These are phyloP conservation scores for Copidosoma aretas DNA, from an alignment of 2,888 invertebrate species.

Conservation along the genomic window DNA sequence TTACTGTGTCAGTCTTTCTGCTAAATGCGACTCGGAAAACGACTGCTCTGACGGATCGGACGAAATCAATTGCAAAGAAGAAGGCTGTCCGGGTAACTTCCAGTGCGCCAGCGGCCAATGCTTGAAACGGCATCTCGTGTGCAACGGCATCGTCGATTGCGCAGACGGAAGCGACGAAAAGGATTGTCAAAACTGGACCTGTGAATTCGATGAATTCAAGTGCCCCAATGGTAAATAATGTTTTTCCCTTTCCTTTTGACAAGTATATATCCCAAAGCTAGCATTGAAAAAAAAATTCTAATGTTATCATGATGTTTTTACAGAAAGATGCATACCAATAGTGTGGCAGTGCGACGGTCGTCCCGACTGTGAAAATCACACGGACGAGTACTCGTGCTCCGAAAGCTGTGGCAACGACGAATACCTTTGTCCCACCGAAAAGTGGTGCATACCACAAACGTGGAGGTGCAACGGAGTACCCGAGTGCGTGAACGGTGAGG, in stretches of 20 bases:
- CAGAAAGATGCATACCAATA: slow-evolving; percentile 66
- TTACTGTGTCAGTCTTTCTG: slow-evolving; percentile 65
- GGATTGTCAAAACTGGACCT: slow-evolving; percentile 65
- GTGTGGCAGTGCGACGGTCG: slow-evolving; percentile 69
- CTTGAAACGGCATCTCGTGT: slow-evolving; percentile 68
- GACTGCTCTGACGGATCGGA: slow-evolving; percentile 72
- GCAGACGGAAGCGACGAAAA: slow-evolving; percentile 70
- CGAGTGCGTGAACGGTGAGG: slow-evolving; percentile 68
- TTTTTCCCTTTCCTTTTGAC: neutral
- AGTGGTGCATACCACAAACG: slow-evolving; percentile 68
- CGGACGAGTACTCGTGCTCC: slow-evolving; percentile 67
- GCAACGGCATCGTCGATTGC: slow-evolving; percentile 70
- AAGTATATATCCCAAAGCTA: neutral
- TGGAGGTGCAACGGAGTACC: slow-evolving; percentile 68
- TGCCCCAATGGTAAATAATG: slow-evolving; percentile 60
- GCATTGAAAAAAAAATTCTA: slow-evolving; percentile 4
- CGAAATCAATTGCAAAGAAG: slow-evolving; percentile 66
- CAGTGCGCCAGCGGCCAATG: slow-evolving; percentile 69
- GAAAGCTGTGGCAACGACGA: slow-evolving; percentile 65
- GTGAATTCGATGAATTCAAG: slow-evolving; percentile 67
- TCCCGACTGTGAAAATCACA: slow-evolving; percentile 66
- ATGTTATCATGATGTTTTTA: slow-evolving; percentile 7
- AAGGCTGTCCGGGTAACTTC: slow-evolving; percentile 69
- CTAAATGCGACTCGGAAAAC: slow-evolving; percentile 67
- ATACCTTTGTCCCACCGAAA: slow-evolving; percentile 68